phyloP scores from a whole-genome alignment of 1,140 invertebrate genomes.

The Drosophila paulistorum region DNA sequence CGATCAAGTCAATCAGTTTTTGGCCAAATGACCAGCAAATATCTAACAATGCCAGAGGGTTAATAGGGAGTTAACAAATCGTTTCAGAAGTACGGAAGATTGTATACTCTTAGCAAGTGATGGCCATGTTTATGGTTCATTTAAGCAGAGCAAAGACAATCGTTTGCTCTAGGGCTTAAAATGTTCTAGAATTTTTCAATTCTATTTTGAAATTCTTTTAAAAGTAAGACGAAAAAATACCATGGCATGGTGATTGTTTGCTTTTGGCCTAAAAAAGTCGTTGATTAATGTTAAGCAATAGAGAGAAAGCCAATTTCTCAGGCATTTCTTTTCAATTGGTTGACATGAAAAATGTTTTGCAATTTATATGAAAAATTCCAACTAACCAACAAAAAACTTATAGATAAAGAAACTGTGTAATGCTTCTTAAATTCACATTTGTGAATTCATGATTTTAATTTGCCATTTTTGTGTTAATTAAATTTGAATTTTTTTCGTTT shows the following conservation, averaged over 20 bases:
- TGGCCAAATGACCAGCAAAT: conserved; percentile 38
- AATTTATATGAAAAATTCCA: too few species aligned
- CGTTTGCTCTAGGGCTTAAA: background rate
- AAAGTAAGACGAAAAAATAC: too few species aligned
- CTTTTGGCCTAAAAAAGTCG: too few species aligned
- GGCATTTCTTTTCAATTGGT: too few species aligned
- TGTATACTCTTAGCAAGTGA: conserved; percentile 3
- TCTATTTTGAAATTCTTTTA: too few species aligned
- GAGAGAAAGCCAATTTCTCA: too few species aligned
- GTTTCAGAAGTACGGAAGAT: conserved; percentile 3
- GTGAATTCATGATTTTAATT: conserved; percentile 37
- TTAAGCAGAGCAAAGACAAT: background rate
- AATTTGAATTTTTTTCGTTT: background rate
- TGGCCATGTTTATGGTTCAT: conserved; percentile 11
- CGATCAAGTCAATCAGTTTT: conserved; percentile 55
- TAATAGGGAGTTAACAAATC: conserved; percentile 25
- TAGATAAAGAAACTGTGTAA: background rate
- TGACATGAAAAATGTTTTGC: too few species aligned
- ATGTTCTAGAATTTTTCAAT: background rate
- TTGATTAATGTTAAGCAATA: too few species aligned
- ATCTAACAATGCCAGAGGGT: conserved; percentile 24
- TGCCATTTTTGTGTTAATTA: conserved; percentile 54
- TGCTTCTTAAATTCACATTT: conserved; percentile 1
- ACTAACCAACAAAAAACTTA: too few species aligned
- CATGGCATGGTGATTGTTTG: too few species aligned